Conservation (phyloP, 2,888 invertebrate genomes). For the Sesamia inferens region DNA sequence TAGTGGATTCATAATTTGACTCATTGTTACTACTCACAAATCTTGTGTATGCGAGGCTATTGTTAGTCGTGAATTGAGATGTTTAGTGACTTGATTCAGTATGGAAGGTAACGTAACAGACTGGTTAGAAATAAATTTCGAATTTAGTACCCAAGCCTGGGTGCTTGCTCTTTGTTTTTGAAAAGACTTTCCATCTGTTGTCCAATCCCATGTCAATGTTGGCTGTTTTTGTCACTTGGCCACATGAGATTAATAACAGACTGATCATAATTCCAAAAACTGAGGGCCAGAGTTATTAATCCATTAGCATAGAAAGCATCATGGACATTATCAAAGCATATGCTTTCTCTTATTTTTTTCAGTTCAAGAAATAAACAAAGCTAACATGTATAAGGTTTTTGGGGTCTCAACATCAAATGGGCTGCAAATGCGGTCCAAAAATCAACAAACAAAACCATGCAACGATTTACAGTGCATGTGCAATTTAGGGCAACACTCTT, state of each 20-base stretch:
- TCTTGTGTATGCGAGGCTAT: background rate
- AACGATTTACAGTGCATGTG: conserved; percentile 53
- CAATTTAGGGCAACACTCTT: conserved; percentile 38
- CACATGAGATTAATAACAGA: conserved; percentile 6
- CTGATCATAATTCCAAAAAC: conserved; percentile 9
- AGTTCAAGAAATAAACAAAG: conserved; percentile 30
- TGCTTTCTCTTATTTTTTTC: background rate
- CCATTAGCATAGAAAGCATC: background rate
- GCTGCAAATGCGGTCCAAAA: conserved; percentile 34
- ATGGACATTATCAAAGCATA: background rate
- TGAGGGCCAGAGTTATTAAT: background rate
- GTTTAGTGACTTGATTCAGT: conserved; percentile 35
- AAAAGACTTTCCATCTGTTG: background rate
- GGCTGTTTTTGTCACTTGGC: background rate
- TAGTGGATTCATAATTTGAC: background rate
- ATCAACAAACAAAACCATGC: conserved; percentile 56
- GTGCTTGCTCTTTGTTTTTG: background rate
- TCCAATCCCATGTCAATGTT: background rate
- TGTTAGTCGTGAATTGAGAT: conserved; percentile 10
- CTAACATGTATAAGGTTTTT: conserved; percentile 33
- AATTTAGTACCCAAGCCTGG: conserved; percentile 1
- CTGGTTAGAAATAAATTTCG: conserved; percentile 4
- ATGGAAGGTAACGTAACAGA: conserved; percentile 4
- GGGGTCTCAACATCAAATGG: conserved; percentile 2
- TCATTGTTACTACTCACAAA: conserved; percentile 15